Evolutionary conservation across 2,888 invertebrate species (phyloP), one percentile per base, ranked within the genome.

Genomic region (Habrosyne pyritoides): DNA sequence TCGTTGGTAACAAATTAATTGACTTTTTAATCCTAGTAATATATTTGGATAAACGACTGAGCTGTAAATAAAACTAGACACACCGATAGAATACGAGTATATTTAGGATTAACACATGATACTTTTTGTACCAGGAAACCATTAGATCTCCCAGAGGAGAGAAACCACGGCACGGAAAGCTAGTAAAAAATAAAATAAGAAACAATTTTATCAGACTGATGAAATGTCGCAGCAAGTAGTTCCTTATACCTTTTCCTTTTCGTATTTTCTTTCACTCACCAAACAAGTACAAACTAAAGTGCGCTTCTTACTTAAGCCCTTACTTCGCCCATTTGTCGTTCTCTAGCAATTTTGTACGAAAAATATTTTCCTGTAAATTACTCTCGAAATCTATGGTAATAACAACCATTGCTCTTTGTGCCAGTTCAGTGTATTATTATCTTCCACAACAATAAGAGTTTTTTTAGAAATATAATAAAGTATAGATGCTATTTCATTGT

Each of bases 401-500:
- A 42, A 18, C n/a, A 42, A 42, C 18, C 42, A 5, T 6, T 18
- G 30, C n/a, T 18, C 7, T 42, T 42, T 42, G 42, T 42, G 18
- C 42, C n/a, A 7, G 18, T 18, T 18, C 42, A 42, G 18, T 42
- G n/a, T 42, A 8, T 42, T 42, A 42, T 42, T 2, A n/a, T n/a
- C 33, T n/a, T 18, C 42, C n/a, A 42, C 42, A 42, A 42, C n/a
- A 42, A 18, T n/a, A 42, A 42, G n/a, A n/a, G 12, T 14, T 42
- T 52, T 30, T 33, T 52, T 42, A 21, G 10, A 14, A 30, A 46
- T 46, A 52, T 46, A 24, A 24, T n/a, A 18, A 42, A 42, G 18
- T 42, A 14, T 36, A 42, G n/a, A n/a, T 18, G 42, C 14, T 18
- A 12, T 42, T 42, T 2, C 12, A 42, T 42, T 42, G 42, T 42